Base-by-base conservation (phyloP, 2,888 invertebrate genomes). In the Nemurella pictetii region DNA sequence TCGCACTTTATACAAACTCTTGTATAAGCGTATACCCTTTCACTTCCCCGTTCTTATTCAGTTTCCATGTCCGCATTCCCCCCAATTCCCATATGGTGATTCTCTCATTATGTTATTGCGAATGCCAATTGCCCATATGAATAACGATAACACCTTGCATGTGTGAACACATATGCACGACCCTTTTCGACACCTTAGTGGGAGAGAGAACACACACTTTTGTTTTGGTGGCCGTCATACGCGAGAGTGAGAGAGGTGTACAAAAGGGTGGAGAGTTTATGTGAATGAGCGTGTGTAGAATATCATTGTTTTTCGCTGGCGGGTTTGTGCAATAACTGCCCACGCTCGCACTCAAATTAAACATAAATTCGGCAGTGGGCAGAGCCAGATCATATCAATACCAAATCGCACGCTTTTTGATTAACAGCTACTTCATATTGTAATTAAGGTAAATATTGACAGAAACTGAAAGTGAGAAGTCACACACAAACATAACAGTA, bases 1-100 rank as follows among this genome's bases (percentile, higher is more conserved):
- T 85, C 85, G 74, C 85, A 83, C 80, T 82, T 82, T 82, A 82
- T 72, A 30, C 78, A 78, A 78, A 35, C 80, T 81, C 35, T 81
- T 35, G 32, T 81, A 35, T 35, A 81, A 55, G 28, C 27, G 27
- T 55, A 55, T 55, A 55, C 15, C 55, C 55, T 7, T 55, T 55
- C 55, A 2, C 55, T 55, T 7, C 20, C 20, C 3, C 55, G 55
- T 55, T 55, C 55, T 55, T 55, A 55, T 32, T 20, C 55, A 75
- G 75, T 75, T 75, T 75, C 75, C 9, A 55, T 20, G 55, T 2
- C 55, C 15, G 20, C 20, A 32, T 32, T 32, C 9, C 20, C 55
- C 55, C n/a, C 55, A 20, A 55, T 20, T 12, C 20, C 55, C 55
- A 20, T 20, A 7, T 2, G 55, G 55, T 55, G 55, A 55, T 55